Evolutionary conservation across 2,888 invertebrate species (phyloP), one percentile per base, ranked within the genome.

Genomic region (Drosophila acutilabella): DNA sequence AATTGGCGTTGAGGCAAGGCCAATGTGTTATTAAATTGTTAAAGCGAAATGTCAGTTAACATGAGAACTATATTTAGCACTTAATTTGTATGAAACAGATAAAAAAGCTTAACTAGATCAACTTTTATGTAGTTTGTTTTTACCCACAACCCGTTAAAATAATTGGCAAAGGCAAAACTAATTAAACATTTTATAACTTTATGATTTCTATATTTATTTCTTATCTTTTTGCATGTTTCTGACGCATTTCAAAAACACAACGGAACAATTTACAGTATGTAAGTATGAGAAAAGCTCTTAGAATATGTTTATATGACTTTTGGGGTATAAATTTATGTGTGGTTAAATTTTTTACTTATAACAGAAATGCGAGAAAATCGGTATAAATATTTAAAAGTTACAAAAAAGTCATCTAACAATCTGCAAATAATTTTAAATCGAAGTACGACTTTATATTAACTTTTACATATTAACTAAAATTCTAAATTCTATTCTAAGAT

Each of bases 1-100:
- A 83, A 85, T 83, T 88, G 85, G 82, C 85, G 88, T 84, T 88
- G 80, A 87, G 80, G 14, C 72, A 48, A 41, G 40, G 51, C 50
- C 62, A 59, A 72, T 77, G 65, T 82, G 56, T 80, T 82, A 87
- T 89, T 89, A 88, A 83, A 88, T 84, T 88, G 88, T 88, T 90
- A 84, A 81, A 66, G 74, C 75, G 57, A 84, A 90, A 79, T 81
- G 84, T 74, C 84, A 86, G 74, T 75, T 72, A 76, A 13, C 57
- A 40, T 61, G 47, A 47, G 20, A 59, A 48, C 68, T 78, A 67
- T 78, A 80, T 78, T 90, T 89, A 87, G 74, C 90, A 83, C 78
- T 81, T 86, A 89, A 89, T 91, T 33, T 56, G 54, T 5, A 44
- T 20, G 33, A 23, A 90, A 85, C 75, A 77, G 82, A 56, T 45